Evolutionary conservation across 2,888 invertebrate species (phyloP).

Genomic region (Cistogaster globosa): DNA sequence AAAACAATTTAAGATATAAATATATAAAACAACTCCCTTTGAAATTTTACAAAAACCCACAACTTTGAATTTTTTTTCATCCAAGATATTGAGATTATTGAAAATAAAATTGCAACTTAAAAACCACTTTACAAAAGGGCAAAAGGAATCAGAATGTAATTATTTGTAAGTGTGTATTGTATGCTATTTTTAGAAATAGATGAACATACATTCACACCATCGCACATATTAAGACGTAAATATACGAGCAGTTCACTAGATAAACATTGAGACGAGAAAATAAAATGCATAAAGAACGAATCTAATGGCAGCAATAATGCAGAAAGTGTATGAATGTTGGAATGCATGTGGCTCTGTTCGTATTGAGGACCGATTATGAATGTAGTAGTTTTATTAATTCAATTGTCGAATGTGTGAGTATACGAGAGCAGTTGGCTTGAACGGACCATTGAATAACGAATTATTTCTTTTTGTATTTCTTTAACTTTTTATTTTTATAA

Average conservation of each 20-base stretch:
- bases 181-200: background rate
- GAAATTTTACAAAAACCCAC: background rate
- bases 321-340: background rate
- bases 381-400: conserved; percentile 39
- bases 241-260: conserved; percentile 19
- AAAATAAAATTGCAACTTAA: conserved; percentile 47
- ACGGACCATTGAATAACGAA: conserved; percentile 41
- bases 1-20: background rate
- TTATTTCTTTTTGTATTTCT: conserved; percentile 12
- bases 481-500: conserved; percentile 12
- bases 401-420: conserved; percentile 63
- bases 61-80: conserved; percentile 17
- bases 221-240: conserved; percentile 7
- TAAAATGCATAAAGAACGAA: conserved; percentile 3
- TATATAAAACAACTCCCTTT: background rate
- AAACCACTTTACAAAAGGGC: conserved; percentile 38
- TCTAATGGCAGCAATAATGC: conserved; percentile 13
- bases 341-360: background rate
- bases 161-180: background rate
- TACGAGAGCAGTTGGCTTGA: conserved; percentile 46
- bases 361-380: conserved; percentile 34
- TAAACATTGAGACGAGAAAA: conserved; percentile 39
- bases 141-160: conserved; percentile 26
- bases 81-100: conserved; percentile 22
- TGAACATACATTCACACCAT: background rate